Evolutionary conservation across 2,113 vertebrate species (phyloP), one percentile per base, ranked within the genome.

Genomic region (Corvus moneduloides): DNA sequence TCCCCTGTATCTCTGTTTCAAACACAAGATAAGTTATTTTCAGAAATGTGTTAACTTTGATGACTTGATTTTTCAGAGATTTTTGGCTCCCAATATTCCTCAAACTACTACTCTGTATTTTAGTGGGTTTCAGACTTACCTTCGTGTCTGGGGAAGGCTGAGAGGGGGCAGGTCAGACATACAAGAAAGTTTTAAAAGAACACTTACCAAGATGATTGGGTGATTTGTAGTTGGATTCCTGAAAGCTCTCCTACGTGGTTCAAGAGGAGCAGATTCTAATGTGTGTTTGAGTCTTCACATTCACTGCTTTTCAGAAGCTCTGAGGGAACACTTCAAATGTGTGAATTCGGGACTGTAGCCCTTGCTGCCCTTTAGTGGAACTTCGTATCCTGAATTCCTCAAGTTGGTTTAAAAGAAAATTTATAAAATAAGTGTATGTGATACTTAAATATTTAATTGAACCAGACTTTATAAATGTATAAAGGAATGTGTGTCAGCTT

Each of bases 1-100:
- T 1, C 0, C 12, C 11, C 23, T 2, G 0, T 37, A 24, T 44
- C 27, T 79, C 35, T 68, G 7, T 37, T 93, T 80, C 1, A 1
- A 67, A 52, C 2, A 1, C 12, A 35, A 72, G 52, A n/a, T 26
- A 46, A 62, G 6, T 63, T 32, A 16, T 76, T 80, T 51, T 93
- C 59, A 74, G 37, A 35, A 81, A 37, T 7, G 13, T 62, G 11
- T 3, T 35, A 17, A 58, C 55, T 84, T 72, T 32, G 30, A 27
- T 84, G 22, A 24, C 17, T 64, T 69, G 54, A 48, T 48, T 69
- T 87, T 86, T 76, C 27, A 52, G 54, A 76, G 30, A 43, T 52
- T 37, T 89, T 16, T 11, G n/a, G 23, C 28, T 93, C 27, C 26
- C 15, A 55, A 3, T 52, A 21, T 63, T 80, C 24, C 49, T 84